Evolutionary conservation across 2,888 invertebrate genomes (phyloP).

Genomic region (Lymantria monacha): DNA sequence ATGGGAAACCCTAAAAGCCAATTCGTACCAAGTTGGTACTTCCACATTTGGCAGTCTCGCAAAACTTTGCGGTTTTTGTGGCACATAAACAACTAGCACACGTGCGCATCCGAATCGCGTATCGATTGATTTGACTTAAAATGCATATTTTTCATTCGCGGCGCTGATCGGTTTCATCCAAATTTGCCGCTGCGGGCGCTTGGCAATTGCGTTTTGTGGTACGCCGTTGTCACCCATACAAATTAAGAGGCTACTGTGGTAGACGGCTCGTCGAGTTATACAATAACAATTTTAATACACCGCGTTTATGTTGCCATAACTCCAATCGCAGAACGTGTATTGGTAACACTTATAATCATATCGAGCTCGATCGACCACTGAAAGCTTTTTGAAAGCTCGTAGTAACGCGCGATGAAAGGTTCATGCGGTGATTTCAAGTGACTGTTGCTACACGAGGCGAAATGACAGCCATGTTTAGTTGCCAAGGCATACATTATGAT

Average conservation of each 20-base stretch:
- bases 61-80: conserved; percentile 75
- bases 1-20: conserved; percentile 70
- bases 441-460: conserved; percentile 50
- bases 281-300: conserved; percentile 30
- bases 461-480: conserved; percentile 43
- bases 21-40: conserved; percentile 56
- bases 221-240: conserved; percentile 54
- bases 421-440: conserved; percentile 66
- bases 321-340: conserved; percentile 54
- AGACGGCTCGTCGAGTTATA: conserved; percentile 36
- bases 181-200: conserved; percentile 71
- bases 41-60: conserved; percentile 73
- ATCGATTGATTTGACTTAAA: conserved; percentile 78
- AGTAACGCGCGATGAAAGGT: conserved; percentile 69
- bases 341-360: conserved; percentile 64
- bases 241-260: conserved; percentile 49
- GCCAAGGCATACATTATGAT: conserved; percentile 19
- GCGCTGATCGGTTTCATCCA: conserved; percentile 71
- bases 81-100: conserved; percentile 77
- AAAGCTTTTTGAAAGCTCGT: conserved; percentile 78
- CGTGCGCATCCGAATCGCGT: conserved; percentile 65
- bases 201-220: conserved; percentile 66
- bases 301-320: conserved; percentile 45
- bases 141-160: conserved; percentile 71
- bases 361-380: conserved; percentile 68